Base-by-base conservation (phyloP, 2,888 invertebrate species). In the Hirtodrosophila duncani region DNA sequence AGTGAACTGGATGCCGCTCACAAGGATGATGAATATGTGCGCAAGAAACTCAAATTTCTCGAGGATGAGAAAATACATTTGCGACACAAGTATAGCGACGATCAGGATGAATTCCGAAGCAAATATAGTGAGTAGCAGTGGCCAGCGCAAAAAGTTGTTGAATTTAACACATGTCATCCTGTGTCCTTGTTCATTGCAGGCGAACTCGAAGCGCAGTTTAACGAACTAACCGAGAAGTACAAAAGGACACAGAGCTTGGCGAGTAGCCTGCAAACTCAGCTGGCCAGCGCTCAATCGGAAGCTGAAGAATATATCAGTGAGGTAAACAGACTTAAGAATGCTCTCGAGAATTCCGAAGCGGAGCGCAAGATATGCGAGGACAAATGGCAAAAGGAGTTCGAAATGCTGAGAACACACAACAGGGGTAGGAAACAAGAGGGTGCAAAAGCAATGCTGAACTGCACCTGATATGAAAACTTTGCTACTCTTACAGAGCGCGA, bases 351-450 rank as follows among this genome's bases (percentile, higher is more conserved):
- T 57, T 89, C 91, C 0, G 85, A 89, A 26, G 88, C 88, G 41
- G 90, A 91, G 75, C 90, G 90, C 50, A 88, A 88, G 51, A 88
- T 88, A 63, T 86, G 90, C 41, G 89, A 91, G 71, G 86, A 87
- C 26, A 89, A 89, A 80, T 91, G 90, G 89, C 90, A 91, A 60
- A 87, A 88, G 57, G 91, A 92, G 67, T 90, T 91, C 70, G 91
- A 91, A 82, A 89, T 89, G 70, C 81, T 91, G 31, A 86, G 91
- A 61, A 90, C 90, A 14, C 89, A 91, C 31, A 91, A 90, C 80
- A 88, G 90, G 57, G 86, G 89, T 86, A 26, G 2, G 29, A 14
- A n/a, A 11, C 8, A 9, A n/a, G 23, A 27, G 11, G 6, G 2
- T 10, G 13, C 4, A 10, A 23, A 18, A 10, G 6, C 1, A 5